These are phyloP conservation scores for Pogonognathellus flavescens DNA, from an alignment of 1,140 invertebrate species.

Conservation along the genomic window DNA sequence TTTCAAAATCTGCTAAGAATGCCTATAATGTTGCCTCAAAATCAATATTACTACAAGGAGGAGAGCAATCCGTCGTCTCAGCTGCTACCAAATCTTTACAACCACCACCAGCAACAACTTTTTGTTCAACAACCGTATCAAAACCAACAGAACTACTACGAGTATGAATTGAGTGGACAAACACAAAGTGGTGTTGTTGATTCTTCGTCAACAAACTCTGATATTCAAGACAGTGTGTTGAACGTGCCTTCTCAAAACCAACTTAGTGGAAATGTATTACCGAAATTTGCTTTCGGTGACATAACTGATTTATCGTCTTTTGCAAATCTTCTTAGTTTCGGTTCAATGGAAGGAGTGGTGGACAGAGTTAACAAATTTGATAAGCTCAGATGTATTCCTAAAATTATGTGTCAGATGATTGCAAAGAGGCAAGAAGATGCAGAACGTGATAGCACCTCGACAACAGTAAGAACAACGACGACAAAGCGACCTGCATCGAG, in stretches of 20 bases:
- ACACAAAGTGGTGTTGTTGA: not conserved
- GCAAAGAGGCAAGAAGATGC: constrained; percentile 62
- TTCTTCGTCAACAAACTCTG: not conserved
- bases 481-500: not conserved
- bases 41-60: not conserved
- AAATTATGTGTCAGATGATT: constrained; percentile 64
- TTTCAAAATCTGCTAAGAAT: constrained; percentile 31
- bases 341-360: constrained; percentile 54
- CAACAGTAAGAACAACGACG: constrained; percentile 54
- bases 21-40: not conserved
- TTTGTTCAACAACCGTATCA: not conserved
- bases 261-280: not conserved
- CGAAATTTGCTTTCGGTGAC: constrained; percentile 35
- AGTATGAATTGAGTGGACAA: not conserved
- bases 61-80: not conserved
- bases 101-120: not conserved
- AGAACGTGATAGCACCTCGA: not conserved
- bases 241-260: not conserved
- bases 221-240: not conserved
- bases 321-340: constrained; percentile 52
- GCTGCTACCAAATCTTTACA: no score
- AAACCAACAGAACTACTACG: constrained; percentile 5
- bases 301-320: constrained; percentile 17
- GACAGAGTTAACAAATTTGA: constrained; percentile 64
- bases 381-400: constrained; percentile 62